Evolutionary conservation across 2,797 vertebrate genomes (phyloP).

Genomic region (Aeoliscus strigatus): DNA sequence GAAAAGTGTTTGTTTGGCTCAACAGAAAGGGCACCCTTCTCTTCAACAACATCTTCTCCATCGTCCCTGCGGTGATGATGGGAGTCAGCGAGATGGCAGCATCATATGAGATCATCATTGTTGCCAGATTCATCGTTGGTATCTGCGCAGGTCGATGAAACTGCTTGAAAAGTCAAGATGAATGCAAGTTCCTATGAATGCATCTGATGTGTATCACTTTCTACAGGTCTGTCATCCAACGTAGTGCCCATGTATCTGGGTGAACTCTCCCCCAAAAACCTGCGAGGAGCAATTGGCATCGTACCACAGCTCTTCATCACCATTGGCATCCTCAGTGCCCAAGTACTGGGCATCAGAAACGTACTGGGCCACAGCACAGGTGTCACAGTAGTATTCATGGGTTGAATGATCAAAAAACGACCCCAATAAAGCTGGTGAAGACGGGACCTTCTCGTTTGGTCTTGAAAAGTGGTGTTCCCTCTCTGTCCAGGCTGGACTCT

Average conservation of each 20-base stretch:
- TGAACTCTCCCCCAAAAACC: conserved; percentile 87
- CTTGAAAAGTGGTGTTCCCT: conserved; percentile 1
- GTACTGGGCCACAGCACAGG: conserved; percentile 79
- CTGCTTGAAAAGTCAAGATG: background rate
- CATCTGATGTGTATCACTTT: background rate
- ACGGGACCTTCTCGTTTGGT: too few relatives aligned
- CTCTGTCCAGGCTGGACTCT: conserved; percentile 76
- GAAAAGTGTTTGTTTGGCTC: background rate
- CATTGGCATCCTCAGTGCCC: conserved; percentile 85
- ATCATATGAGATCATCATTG: conserved; percentile 89
- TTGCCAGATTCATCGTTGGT: conserved; percentile 83
- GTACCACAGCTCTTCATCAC: conserved; percentile 91
- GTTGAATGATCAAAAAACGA: too few relatives aligned
- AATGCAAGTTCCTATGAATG: background rate
- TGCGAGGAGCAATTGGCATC: conserved; percentile 85
- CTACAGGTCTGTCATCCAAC: conserved; percentile 86
- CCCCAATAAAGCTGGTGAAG: too few relatives aligned
- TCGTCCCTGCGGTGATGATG: conserved; percentile 89
- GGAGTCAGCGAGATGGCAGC: conserved; percentile 77
- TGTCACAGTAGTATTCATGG: too few relatives aligned
- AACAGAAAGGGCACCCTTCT: conserved; percentile 90
- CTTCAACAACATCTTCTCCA: conserved; percentile 93
- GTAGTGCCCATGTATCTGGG: conserved; percentile 97
- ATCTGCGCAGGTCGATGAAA: conserved; percentile 86
- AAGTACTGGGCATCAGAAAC: conserved; percentile 81